Percentiles rank a stretch among this genome's conserved stretches.
Conservation (phyloP, 1,140 invertebrate species). For the Drosophila sturtevanti region DNA sequence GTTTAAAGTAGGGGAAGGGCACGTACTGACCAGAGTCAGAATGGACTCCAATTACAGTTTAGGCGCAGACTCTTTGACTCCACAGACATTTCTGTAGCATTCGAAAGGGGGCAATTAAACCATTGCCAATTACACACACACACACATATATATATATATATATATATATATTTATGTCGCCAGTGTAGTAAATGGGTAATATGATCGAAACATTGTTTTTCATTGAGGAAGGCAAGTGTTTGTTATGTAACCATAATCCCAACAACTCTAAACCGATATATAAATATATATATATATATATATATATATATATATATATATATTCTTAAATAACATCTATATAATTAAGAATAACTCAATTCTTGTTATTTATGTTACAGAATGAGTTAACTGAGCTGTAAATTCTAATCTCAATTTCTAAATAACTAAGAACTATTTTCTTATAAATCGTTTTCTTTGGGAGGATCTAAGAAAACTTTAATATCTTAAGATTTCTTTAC, state of each 20-base stretch:
- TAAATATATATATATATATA: too few relatives aligned
- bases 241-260: background rate
- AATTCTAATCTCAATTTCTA: too few relatives aligned
- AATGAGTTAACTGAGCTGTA: too few relatives aligned
- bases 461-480: too few relatives aligned
- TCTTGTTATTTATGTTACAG: too few relatives aligned
- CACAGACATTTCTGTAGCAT: constrained; percentile 37
- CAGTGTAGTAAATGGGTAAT: constrained; percentile 51
- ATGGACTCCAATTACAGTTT: constrained; percentile 43
- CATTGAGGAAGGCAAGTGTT: background rate
- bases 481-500: too few relatives aligned
- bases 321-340: too few relatives aligned
- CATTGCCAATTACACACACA: constrained; percentile 46
- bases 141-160: background rate
- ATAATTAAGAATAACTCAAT: too few relatives aligned
- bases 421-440: too few relatives aligned
- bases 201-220: background rate
- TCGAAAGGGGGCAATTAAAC: constrained; percentile 50
- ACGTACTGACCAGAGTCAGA: constrained; percentile 46
- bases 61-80: constrained; percentile 20
- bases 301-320: too few relatives aligned
- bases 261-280: background rate
- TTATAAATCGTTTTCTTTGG: too few relatives aligned
- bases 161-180: constrained; percentile 17
- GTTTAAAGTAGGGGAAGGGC: constrained; percentile 56